A percentile compares a stretch with the other conserved stretches of the same genome.
These are phyloP conservation scores for Tragelaphus scriptus DNA, from an alignment of 2,113 vertebrate genomes.

Conservation along the genomic window DNA sequence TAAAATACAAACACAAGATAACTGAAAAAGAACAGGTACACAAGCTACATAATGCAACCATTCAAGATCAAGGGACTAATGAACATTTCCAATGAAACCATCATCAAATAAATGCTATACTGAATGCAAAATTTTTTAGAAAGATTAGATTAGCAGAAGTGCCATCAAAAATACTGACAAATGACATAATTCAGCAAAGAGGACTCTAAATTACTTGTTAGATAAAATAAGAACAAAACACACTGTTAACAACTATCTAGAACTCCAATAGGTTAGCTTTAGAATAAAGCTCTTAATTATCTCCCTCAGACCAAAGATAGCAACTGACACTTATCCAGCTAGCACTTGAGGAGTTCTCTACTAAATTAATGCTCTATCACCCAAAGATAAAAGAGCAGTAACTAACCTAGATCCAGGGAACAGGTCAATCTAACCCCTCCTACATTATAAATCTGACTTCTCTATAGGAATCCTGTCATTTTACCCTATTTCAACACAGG, in stretches of 20 bases:
- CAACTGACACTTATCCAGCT: background rate
- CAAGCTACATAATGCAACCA: background rate
- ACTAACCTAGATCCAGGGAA: background rate
- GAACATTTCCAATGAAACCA: background rate
- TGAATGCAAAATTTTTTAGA: background rate
- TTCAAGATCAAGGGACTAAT: background rate
- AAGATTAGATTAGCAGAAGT: background rate
- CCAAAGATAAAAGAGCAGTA: constrained; percentile 14
- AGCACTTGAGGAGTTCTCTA: background rate
- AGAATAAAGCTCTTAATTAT: constrained; percentile 26
- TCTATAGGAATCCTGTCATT: background rate
- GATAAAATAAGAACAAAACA: background rate
- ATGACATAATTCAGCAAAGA: background rate
- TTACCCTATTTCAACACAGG: background rate
- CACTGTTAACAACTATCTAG: background rate
- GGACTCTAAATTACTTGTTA: background rate
- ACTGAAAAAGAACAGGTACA: background rate
- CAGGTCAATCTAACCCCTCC: background rate
- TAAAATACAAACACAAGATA: background rate
- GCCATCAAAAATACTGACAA: background rate
- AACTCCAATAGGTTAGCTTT: background rate
- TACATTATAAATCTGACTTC: background rate
- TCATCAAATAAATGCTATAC: background rate
- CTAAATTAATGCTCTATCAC: background rate
- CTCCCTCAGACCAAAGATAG: background rate